Base-by-base conservation (phyloP, 1,140 invertebrate genomes). In the Macrotrachela quadricornifera region DNA sequence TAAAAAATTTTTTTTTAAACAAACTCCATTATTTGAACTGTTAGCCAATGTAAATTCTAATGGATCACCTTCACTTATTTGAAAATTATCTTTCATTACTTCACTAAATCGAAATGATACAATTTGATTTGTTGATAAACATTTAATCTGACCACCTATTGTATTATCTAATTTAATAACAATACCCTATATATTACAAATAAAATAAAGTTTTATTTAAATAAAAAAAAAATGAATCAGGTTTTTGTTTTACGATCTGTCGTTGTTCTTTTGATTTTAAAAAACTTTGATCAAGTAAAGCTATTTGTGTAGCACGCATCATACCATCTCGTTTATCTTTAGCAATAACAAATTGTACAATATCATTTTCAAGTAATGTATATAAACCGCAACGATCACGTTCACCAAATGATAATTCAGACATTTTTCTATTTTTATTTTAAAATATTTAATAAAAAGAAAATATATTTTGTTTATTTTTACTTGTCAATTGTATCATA, bases 291-390 rank as follows among this genome's bases (percentile, higher is more conserved):
- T 30, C 21, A 43, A 78, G 73, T 44, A 96, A 71, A 16, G 79
- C 78, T 62, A 96, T 92, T 56, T 86, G 83, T 11, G 87, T 92
- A 6, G 88, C 88, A 54, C 87, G 75, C 88, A 76, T 11, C 88
- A 76, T 72, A 95, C 88, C 2, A 85, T 48, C 40, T 36, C 51
- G 36, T 37, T 53, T 53, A 37, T 53, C 51, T 13, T 40, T 91
- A 8, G 87, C 88, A 57, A 95, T 79, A 64, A 85, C 78, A 66
- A 95, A 96, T 67, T 91, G 82, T 30, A 96, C 85, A 79, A 84
- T 82, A 71, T 94, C 87, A 3, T 85, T 85, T 60, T 67, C 75
- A 69, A 73, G 80, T 46, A 95, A 73, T 30, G 87, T 94, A 68
- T 87, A 95, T 65, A 91, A 85, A 46, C 87, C 85, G 59, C 41